Evolutionary conservation across 2,888 invertebrate genomes (phyloP).

Genomic region (Isoperla grammatica): DNA sequence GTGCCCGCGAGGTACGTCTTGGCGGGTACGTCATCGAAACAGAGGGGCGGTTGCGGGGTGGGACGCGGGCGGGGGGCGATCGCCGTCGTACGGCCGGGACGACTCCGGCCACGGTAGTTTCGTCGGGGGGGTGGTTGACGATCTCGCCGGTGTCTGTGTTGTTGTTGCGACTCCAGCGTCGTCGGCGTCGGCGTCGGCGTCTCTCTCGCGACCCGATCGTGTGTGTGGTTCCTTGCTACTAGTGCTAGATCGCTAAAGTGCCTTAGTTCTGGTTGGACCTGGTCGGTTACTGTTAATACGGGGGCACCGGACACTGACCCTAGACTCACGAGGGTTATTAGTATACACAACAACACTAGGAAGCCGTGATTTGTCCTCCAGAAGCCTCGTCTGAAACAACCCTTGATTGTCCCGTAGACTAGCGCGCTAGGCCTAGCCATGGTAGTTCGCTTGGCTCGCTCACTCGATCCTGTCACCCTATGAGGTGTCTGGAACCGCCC

Average conservation of each 20-base stretch:
- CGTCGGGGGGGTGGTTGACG: too few relatives aligned
- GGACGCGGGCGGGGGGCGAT: too few relatives aligned
- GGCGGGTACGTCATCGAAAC: conserved; percentile 4
- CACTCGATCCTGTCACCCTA: background rate
- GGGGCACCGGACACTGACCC: background rate
- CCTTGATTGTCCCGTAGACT: conserved; percentile 3
- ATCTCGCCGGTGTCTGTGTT: too few relatives aligned
- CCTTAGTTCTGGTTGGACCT: background rate
- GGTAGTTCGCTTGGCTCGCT: background rate
- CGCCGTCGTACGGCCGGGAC: background rate
- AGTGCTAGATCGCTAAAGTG: background rate
- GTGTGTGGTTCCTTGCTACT: background rate
- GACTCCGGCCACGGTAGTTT: too few relatives aligned
- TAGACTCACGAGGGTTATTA: background rate
- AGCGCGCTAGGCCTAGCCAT: background rate
- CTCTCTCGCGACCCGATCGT: background rate
- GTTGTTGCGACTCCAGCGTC: background rate
- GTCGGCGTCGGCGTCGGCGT: background rate
- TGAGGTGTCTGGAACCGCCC: background rate
- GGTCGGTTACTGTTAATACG: background rate
- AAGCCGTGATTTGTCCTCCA: conserved; percentile 10
- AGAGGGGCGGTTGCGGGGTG: background rate
- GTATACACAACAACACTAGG: background rate
- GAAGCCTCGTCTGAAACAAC: conserved; percentile 3
- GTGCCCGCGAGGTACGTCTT: conserved; percentile 2